Base-by-base conservation (phyloP, 2,888 invertebrate species). In the Calameuta idolon region DNA sequence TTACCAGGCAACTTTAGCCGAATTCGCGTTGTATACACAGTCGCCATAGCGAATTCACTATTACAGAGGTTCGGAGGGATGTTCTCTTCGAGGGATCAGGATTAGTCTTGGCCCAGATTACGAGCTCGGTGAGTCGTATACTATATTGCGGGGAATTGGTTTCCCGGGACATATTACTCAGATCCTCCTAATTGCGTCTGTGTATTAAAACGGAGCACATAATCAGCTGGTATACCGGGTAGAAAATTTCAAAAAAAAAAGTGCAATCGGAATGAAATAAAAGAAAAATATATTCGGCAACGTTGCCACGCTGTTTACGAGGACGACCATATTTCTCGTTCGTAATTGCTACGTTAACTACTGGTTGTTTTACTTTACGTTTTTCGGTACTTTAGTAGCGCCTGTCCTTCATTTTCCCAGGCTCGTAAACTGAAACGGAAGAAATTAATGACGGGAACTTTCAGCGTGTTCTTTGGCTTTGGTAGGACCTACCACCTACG, bases 31-130 rank as follows among this genome's bases (percentile, higher is more conserved):
- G 71, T 40, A 40, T 34, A 34, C 73, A 34, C 77, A 71, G 79
- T 78, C 75, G 81, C 83, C 79, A 84, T 84, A 85, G 85, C 83
- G 84, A 84, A 87, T 87, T 84, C 84, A 79, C 76, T 77, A 34
- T 79, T 75, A 79, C 71, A 33, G 55, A 73, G 78, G 69, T 55
- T 15, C 37, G 12, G 40, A 75, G 69, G 76, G 79, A 79, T 78
- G 76, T 77, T 80, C 82, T 82, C 81, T 81, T 79, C 78, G 69
- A 69, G 79, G 78, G 80, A 79, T 75, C 75, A 75, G 85, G 85
- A 87, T 86, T 87, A 86, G 75, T 76, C 81, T 77, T 37, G 81
- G 80, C 79, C 80, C n/a, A 83, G 86, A 86, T 87, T 87, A 87
- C 83, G 75, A 35, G 77, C 77, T 69, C 68, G 80, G 79, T 76